phyloP scores from a whole-genome alignment of 2,797 vertebrate genomes.

The Spinus pinus region DNA sequence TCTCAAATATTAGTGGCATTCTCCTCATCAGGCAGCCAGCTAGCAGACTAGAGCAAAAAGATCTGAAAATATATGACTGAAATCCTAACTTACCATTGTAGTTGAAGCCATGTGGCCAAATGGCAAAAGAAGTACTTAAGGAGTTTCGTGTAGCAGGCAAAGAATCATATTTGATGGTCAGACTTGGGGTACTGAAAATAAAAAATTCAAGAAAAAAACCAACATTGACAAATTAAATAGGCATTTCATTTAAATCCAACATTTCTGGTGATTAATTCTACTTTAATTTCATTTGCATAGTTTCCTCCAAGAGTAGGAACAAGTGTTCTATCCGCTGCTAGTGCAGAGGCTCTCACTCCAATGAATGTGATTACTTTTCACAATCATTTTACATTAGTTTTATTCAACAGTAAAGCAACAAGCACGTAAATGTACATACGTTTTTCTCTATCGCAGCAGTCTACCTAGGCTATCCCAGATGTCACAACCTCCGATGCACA shows the following conservation, averaged over 20 bases:
- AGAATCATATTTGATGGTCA: constrained; percentile 46
- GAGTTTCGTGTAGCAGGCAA: background rate
- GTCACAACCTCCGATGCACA: background rate
- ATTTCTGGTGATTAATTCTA: background rate
- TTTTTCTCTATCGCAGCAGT: background rate
- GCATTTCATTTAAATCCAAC: background rate
- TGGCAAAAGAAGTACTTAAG: constrained; percentile 29
- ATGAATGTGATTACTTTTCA: background rate
- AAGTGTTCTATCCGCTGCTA: background rate
- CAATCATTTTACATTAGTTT: background rate
- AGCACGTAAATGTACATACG: background rate
- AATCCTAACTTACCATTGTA: constrained; percentile 72
- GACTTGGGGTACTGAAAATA: constrained; percentile 8
- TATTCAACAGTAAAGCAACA: background rate
- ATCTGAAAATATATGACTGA: background rate
- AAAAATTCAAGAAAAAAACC: background rate
- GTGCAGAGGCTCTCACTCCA: background rate
- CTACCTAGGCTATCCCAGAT: background rate
- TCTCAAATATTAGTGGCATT: background rate
- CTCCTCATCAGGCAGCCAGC: background rate
- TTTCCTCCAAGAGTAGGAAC: background rate
- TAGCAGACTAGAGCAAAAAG: background rate
- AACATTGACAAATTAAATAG: background rate
- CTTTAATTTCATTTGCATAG: background rate
- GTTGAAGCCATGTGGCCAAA: constrained; percentile 37